A percentile compares a stretch with the other conserved stretches of the same genome.
phyloP scores from a whole-genome alignment of 1,140 invertebrate genomes.

The Drosophila ohnishii region DNA sequence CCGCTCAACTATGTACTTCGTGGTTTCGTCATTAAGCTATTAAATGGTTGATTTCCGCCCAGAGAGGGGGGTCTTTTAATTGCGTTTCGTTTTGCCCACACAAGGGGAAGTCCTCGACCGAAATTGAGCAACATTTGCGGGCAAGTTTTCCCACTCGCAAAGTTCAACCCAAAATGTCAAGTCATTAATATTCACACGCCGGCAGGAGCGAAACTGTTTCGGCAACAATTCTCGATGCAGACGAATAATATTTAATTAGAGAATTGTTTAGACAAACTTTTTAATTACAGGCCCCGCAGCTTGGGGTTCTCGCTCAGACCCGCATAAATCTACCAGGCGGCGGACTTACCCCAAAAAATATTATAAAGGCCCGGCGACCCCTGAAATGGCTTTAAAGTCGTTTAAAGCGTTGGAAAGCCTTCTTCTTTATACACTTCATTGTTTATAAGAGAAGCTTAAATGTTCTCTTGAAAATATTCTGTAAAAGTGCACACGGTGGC shows the following conservation, averaged over 20 bases:
- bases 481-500: too few species aligned
- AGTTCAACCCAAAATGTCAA: constrained; percentile 61
- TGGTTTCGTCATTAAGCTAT: constrained; percentile 79
- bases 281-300: constrained; percentile 62
- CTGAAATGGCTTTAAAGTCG: constrained; percentile 32
- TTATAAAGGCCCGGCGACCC: constrained; percentile 9
- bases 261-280: constrained; percentile 80
- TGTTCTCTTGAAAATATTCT: neutral
- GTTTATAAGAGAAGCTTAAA: neutral
- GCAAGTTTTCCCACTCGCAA: constrained; percentile 41
- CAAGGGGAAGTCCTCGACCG: constrained; percentile 33
- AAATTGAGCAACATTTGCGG: constrained; percentile 77
- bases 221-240: constrained; percentile 41
- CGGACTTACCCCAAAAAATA: constrained; percentile 37
- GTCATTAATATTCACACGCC: constrained; percentile 76
- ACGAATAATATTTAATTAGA: constrained; percentile 79
- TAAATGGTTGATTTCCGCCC: constrained; percentile 41
- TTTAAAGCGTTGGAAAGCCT: neutral
- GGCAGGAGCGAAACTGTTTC: constrained; percentile 30
- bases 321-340: constrained; percentile 62
- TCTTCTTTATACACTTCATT: neutral
- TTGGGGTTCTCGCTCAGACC: constrained; percentile 18
- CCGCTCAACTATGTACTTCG: constrained; percentile 73
- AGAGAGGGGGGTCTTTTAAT: constrained; percentile 41
- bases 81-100: constrained; percentile 37